phyloP scores from a whole-genome alignment of 2,113 vertebrate species.

The Mesoclemmys tuberculata region DNA sequence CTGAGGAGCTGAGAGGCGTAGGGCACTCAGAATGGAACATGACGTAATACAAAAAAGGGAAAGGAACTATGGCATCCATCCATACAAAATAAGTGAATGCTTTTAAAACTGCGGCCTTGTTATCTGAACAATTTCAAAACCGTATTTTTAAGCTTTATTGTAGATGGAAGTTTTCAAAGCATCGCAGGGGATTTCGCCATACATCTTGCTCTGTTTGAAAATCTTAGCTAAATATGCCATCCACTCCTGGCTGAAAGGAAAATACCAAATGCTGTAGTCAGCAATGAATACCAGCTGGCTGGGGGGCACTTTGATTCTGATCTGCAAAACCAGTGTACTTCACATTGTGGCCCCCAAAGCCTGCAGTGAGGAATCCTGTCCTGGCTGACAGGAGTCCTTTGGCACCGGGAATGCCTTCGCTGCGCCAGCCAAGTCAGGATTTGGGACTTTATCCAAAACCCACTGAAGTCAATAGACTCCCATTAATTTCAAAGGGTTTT shows the following conservation, averaged over 20 bases:
- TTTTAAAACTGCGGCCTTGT: not conserved
- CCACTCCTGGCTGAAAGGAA: not conserved
- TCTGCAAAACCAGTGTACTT: not conserved
- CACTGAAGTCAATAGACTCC: rapidly evolving
- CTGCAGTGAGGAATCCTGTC: rapidly evolving
- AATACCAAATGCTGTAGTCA: rapidly evolving
- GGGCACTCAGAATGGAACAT: not conserved
- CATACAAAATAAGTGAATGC: not conserved
- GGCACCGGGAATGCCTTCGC: not conserved
- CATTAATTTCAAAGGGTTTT: rapidly evolving
- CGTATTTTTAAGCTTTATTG: not conserved
- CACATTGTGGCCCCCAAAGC: rapidly evolving
- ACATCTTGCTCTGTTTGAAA: not conserved
- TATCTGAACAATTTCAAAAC: not conserved
- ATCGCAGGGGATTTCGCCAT: rapidly evolving
- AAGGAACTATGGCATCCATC: not conserved
- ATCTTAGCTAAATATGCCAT: not conserved
- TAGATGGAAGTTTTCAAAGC: not conserved
- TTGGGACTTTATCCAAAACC: rapidly evolving
- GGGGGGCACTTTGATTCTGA: not conserved
- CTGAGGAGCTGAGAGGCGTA: not conserved
- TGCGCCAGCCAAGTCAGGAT: not conserved
- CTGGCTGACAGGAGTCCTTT: not conserved
- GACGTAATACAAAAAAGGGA: not conserved
- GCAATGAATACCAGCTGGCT: rapidly evolving